A percentile compares a stretch with the other conserved stretches of the same genome.
phyloP scores from a whole-genome alignment of 2,797 vertebrate genomes.

The Carduelis carduelis region DNA sequence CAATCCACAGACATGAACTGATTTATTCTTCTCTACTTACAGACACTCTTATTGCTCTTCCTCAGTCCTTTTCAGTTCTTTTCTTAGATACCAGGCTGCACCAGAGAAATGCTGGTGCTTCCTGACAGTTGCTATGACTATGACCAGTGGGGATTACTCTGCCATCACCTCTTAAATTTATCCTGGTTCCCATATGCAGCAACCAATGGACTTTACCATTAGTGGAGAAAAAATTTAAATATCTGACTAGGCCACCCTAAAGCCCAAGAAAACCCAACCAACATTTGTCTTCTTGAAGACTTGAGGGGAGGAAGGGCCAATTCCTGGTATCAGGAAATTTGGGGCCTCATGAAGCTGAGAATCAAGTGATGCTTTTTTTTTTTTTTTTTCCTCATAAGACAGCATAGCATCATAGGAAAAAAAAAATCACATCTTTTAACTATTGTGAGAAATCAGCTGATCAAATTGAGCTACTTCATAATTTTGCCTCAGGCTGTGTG shows the following conservation, averaged over 20 bases:
- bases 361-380: neutral
- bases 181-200: neutral
- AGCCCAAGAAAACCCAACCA: neutral
- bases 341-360: neutral
- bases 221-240: neutral
- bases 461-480: constrained; percentile 20
- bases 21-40: neutral
- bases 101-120: neutral
- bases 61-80: neutral
- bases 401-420: neutral
- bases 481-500: neutral
- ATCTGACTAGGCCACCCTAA: neutral
- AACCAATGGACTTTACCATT: neutral
- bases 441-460: constrained; percentile 38
- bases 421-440: constrained; percentile 10
- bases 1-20: neutral
- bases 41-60: neutral
- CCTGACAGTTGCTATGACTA: neutral
- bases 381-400: neutral
- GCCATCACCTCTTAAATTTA: neutral
- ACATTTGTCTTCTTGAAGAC: neutral
- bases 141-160: neutral
- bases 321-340: neutral
- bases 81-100: neutral
- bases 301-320: fast-evolving